Evolutionary conservation across 2,888 invertebrate species (phyloP).

Genomic region (Andrena marginata): DNA sequence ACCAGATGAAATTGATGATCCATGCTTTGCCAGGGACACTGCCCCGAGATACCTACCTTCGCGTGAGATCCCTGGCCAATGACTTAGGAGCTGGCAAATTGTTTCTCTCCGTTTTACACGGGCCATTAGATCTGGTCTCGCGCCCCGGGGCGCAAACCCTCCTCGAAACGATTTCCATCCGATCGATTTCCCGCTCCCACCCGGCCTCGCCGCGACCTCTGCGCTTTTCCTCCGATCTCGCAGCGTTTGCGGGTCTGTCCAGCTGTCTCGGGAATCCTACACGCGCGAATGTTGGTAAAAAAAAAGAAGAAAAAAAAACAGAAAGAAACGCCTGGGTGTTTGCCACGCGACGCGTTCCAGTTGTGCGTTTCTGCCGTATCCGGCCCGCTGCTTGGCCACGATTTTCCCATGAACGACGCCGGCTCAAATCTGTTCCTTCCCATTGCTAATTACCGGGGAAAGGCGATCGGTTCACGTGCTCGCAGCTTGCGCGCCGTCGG

Average conservation of each 20-base stretch:
- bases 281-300: neutral
- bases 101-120: conserved; percentile 40
- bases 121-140: conserved; percentile 20
- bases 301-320: too few relatives aligned
- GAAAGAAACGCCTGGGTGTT: conserved; percentile 30
- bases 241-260: too few relatives aligned
- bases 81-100: conserved; percentile 34
- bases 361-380: conserved; percentile 25
- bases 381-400: neutral
- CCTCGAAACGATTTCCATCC: neutral
- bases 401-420: conserved; percentile 39
- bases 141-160: conserved; percentile 4
- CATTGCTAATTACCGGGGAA: conserved; percentile 27
- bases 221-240: too few relatives aligned
- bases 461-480: conserved; percentile 13
- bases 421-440: neutral
- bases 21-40: conserved; percentile 38
- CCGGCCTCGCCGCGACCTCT: too few relatives aligned
- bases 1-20: conserved; percentile 47
- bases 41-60: conserved; percentile 35
- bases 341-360: conserved; percentile 39
- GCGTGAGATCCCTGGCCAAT: conserved; percentile 42
- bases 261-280: neutral
- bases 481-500: neutral
- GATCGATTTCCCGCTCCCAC: neutral